Evolutionary conservation across 2,888 invertebrate genomes (phyloP), one percentile per base, ranked within the genome.

Genomic region (Tachystola acroxantha): DNA sequence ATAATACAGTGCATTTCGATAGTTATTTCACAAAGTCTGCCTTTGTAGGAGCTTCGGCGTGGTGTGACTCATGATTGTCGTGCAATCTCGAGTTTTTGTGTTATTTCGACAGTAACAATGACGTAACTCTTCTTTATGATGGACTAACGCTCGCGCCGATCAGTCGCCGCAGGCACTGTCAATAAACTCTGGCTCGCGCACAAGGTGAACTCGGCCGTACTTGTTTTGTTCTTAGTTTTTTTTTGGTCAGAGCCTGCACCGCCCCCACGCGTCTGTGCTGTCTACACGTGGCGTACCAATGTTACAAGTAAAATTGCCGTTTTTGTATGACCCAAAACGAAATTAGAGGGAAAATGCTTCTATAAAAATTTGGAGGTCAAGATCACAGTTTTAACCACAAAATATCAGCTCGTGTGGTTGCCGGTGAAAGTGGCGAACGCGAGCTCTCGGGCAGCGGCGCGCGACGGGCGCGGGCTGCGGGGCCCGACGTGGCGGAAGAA

Each of bases 371-470:
- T 55, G 53, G 60, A 65, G 82, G 77, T 81, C 79, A 79, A 66
- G 61, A 66, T 62, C 53, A 58, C 59, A 35, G 49, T 62, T 57
- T 60, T 54, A 66, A 68, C 61, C 48, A 45, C 48, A 51, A 60
- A 71, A 73, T 71, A 56, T 51, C 51, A 65, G 62, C 62, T 70
- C 64, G 72, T 67, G 64, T 63, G 60, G 63, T 63, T 55, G 67
- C 62, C 63, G 85, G 85, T 85, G 85, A 86, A 85, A 85, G 85
- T 86, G 76, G 77, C 74, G 48, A 76, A 71, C 67, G 70, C 74
- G 69, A 72, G 72, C 74, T 70, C 66, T 74, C 74, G 62, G 66
- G 69, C 75, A 78, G 64, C 75, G 80, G 82, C 81, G 76, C 85
- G 84, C 76, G 75, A 86, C 85, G 82, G 69, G 65, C 71, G 70